phyloP scores from a whole-genome alignment of 2,888 invertebrate species.

The Uropetala carovei region DNA sequence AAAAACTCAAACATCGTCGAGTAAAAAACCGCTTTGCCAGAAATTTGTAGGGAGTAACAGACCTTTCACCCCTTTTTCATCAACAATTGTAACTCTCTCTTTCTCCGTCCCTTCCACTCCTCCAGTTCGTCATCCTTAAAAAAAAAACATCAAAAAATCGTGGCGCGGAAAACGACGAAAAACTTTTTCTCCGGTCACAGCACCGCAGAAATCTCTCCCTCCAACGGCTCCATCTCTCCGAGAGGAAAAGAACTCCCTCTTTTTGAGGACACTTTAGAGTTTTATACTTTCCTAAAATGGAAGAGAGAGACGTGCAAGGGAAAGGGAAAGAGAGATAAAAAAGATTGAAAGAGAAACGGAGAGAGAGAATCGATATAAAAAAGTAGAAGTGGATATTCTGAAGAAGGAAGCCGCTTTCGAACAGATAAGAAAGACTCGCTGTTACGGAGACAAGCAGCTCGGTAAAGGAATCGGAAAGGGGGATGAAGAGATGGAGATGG shows the following conservation, averaged over 20 bases:
- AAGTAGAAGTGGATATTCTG: not conserved
- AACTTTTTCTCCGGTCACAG: not conserved
- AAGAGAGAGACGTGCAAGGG: not conserved
- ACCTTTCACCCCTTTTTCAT: no score
- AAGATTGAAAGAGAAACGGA: not conserved
- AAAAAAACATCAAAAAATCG: no score
- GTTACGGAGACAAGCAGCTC: not conserved
- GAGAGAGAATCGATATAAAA: not conserved
- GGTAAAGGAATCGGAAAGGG: not conserved
- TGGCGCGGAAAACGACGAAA: not conserved
- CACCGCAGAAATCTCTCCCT: not conserved
- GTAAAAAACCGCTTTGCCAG: no score
- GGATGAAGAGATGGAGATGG: not conserved
- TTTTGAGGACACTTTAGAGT: conserved; percentile 7
- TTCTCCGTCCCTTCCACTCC: no score
- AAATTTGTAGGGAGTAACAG: no score
- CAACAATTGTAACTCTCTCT: no score
- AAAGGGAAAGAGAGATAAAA: not conserved
- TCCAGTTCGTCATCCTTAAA: no score
- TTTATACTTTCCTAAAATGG: not conserved
- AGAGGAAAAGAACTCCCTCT: not conserved
- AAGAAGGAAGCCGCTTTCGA: not conserved
- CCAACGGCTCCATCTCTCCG: not conserved
- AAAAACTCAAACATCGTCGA: no score
- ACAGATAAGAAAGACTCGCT: not conserved